Conservation (phyloP, 2,797 vertebrate species). For the Manis crassicaudata region DNA sequence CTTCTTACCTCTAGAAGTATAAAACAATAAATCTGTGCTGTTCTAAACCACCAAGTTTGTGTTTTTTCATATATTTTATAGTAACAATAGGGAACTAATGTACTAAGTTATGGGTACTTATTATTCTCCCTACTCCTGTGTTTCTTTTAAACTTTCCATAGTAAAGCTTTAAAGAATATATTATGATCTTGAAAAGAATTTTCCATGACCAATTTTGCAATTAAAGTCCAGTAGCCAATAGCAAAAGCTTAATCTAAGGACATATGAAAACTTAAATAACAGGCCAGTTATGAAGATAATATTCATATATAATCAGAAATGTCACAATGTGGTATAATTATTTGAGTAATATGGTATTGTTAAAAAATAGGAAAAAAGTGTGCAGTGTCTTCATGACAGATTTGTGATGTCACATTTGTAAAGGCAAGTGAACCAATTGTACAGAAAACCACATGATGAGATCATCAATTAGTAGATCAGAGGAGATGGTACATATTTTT, state of each 20-base stretch:
- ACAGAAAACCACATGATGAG: neutral
- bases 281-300: neutral
- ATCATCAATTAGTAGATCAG: neutral
- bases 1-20: neutral
- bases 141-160: neutral
- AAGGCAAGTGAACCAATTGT: neutral
- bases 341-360: neutral
- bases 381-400: neutral
- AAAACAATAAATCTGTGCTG: neutral
- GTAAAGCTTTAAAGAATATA: neutral
- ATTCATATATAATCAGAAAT: neutral
- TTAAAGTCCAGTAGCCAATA: neutral
- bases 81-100: neutral
- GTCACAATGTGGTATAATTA: neutral
- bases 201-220: neutral
- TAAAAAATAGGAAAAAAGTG: neutral
- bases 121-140: neutral
- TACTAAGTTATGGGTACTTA: neutral
- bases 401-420: neutral
- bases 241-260: slow-evolving; percentile 14
- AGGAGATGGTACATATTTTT: neutral
- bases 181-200: neutral
- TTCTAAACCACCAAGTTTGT: neutral
- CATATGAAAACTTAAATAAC: neutral
- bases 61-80: neutral